Evolutionary conservation across 2,113 vertebrate genomes (phyloP), one percentile per base, ranked within the genome.

Genomic region (Lycaon pictus): DNA sequence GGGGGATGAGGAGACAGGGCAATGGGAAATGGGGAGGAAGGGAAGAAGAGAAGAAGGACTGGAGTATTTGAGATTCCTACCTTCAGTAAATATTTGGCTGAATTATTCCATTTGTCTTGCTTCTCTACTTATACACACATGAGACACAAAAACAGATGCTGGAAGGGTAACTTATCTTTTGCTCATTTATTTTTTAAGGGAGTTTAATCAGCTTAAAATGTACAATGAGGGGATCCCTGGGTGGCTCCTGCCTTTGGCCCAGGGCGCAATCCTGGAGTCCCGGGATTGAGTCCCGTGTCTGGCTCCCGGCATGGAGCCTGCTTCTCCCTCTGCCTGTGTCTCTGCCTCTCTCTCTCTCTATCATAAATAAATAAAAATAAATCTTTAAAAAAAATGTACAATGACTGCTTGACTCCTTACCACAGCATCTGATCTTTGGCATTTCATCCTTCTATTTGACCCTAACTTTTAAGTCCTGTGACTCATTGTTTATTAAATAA

Each of bases 401-500:
- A 5, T 15, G 72, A 55, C 17, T 37, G 37, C 48, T 23, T 81
- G 48, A 11, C 4, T 71, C 17, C 13, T 84, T 37, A 48, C 5
- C 9, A 20, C 8, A 12, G 2, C 8, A 6, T 32, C 37, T 88
- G 23, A 15, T n/a, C 3, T 43, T 43, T 82, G 37, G 16, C 1
- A 32, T 96, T 37, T 94, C 25, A 29, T 82, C 20, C 37, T 67
- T 62, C 17, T 37, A 37, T 60, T 74, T 74, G 37, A 22, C 20
- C 90, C 62, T 81, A 37, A 62, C 11, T 22, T 71, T 85, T 60
- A 93, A 87, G 72, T 77, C 1, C 58, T 16, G 4, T 7, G 27
- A 32, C 13, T n/a, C 37, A 27, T 2, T 88, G 27, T 58, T 72
- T 88, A 48, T 93, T 95, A 93, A 80, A 76, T 63, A 56, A 83